Conservation (phyloP, 2,888 invertebrate genomes). For the Octodonta nipae region DNA sequence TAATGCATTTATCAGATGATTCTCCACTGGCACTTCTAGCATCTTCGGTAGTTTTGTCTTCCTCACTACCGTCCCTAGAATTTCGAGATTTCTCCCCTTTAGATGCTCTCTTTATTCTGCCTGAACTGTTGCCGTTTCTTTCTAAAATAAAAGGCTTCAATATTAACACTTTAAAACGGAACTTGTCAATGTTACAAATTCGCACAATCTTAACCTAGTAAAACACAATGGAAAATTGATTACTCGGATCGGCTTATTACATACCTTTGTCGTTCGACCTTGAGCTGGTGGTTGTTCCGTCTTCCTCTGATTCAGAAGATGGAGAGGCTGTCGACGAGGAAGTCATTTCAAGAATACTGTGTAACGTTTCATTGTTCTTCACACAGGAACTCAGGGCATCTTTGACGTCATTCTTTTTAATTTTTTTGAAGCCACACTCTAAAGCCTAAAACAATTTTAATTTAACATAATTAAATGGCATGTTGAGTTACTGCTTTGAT, state of each 20-base stretch:
- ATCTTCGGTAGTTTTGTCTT: constrained; percentile 7
- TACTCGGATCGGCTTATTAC: too few species aligned
- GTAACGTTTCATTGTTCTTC: constrained; percentile 19
- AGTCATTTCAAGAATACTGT: constrained; percentile 28
- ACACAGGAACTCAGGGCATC: constrained; percentile 19
- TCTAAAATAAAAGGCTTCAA: too few species aligned
- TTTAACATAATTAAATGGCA: too few species aligned
- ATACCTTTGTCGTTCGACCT: too few species aligned
- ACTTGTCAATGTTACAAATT: too few species aligned
- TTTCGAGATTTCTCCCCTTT: neutral
- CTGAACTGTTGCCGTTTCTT: neutral
- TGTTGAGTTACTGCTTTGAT: too few species aligned
- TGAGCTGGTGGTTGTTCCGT: constrained; percentile 3
- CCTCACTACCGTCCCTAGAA: neutral
- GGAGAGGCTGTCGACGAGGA: constrained; percentile 7
- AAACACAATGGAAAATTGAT: too few species aligned
- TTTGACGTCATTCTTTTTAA: constrained; percentile 13
- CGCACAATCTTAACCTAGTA: too few species aligned
- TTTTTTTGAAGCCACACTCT: constrained; percentile 25
- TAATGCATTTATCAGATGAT: constrained; percentile 36
- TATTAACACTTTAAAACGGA: too few species aligned
- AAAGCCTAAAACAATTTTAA: constrained; percentile 26
- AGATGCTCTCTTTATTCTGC: neutral
- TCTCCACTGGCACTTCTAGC: constrained; percentile 5
- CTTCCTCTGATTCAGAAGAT: constrained; percentile 8